phyloP scores from a whole-genome alignment of 2,113 vertebrate species.

The Xenopus borealis region DNA sequence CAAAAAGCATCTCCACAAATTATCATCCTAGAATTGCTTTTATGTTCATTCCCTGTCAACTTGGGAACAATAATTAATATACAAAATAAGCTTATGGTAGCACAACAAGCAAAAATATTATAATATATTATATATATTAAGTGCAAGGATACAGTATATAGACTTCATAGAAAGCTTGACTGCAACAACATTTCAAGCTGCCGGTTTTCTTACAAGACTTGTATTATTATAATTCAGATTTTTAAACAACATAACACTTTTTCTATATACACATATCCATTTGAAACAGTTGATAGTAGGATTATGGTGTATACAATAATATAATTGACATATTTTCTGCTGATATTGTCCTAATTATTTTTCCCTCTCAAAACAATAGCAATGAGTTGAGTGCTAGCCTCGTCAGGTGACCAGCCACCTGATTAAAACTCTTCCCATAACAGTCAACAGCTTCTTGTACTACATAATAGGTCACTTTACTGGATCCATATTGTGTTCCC shows the following conservation, averaged over 20 bases:
- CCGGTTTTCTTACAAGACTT: constrained; percentile 85
- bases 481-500: constrained; percentile 95
- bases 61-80: constrained; percentile 64
- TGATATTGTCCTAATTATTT: constrained; percentile 46
- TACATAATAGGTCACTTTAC: constrained; percentile 61
- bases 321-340: constrained; percentile 64
- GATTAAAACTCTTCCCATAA: constrained; percentile 48
- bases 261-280: constrained; percentile 81
- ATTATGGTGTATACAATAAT: constrained; percentile 61
- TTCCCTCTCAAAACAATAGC: constrained; percentile 53
- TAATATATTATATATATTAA: constrained; percentile 57
- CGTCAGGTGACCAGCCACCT: constrained; percentile 67
- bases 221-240: constrained; percentile 79
- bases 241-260: constrained; percentile 57
- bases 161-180: constrained; percentile 82
- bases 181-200: constrained; percentile 72
- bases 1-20: constrained; percentile 63
- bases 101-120: constrained; percentile 75
- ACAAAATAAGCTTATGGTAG: constrained; percentile 78
- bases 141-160: constrained; percentile 86
- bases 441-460: constrained; percentile 45
- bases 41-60: constrained; percentile 62
- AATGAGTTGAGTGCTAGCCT: constrained; percentile 59
- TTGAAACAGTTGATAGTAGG: constrained; percentile 73
- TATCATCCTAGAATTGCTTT: constrained; percentile 43